Evolutionary conservation across 2,113 vertebrate genomes (phyloP).

Genomic region (Campylomormyrus tamandua): DNA sequence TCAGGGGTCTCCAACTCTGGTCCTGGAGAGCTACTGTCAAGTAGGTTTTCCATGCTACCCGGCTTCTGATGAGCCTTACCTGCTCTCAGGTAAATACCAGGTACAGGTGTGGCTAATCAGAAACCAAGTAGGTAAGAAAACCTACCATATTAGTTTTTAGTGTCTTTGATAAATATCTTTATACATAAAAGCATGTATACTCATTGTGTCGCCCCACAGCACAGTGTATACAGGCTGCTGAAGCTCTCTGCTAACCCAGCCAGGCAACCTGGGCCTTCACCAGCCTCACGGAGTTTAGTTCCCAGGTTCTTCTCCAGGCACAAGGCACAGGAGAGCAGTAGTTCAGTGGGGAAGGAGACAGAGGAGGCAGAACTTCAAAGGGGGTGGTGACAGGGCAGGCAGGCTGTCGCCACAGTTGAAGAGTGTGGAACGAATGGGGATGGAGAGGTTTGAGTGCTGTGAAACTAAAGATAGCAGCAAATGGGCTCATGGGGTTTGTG

Average conservation of each 20-base stretch:
- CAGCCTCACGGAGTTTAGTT: not conserved
- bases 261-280: not conserved
- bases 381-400: not conserved
- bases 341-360: not conserved
- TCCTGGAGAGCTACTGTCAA: not conserved
- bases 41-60: not conserved
- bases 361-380: not conserved
- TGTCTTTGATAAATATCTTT: not conserved
- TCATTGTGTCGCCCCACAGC: not conserved
- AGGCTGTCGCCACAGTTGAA: not conserved
- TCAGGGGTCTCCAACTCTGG: not conserved
- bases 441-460: not conserved
- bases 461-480: slow-evolving; percentile 7
- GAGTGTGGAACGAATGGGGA: not conserved
- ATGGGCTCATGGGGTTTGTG: not conserved
- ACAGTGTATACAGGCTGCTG: not conserved
- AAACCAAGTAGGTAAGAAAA: not conserved
- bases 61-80: not conserved
- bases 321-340: not conserved
- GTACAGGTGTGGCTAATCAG: not conserved
- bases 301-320: not conserved
- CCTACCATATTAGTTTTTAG: not conserved
- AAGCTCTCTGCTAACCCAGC: not conserved
- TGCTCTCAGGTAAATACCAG: not conserved
- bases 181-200: not conserved